phyloP scores from a whole-genome alignment of 2,113 vertebrate species.

The Theropithecus gelada region DNA sequence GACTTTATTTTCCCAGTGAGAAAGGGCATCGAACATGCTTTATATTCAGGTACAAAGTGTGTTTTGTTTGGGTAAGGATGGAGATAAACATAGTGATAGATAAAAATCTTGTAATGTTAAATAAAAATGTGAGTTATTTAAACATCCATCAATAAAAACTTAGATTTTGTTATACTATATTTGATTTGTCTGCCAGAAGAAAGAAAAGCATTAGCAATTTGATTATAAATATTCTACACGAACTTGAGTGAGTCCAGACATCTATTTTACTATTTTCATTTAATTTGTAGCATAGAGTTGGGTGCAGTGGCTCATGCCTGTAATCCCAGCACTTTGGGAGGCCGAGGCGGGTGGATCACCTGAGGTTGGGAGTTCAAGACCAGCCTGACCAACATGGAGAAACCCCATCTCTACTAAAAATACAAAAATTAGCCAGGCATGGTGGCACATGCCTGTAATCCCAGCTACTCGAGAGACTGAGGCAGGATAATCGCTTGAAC shows the following conservation, averaged over 20 bases:
- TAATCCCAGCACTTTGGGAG: too few relatives aligned
- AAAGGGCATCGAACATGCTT: neutral
- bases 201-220: neutral
- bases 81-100: neutral
- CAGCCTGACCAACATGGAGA: too few relatives aligned
- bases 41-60: neutral
- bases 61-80: neutral
- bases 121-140: neutral
- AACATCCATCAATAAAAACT: neutral
- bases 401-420: too few relatives aligned
- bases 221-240: neutral
- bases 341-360: too few relatives aligned
- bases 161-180: neutral
- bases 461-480: too few relatives aligned
- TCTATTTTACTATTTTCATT: neutral
- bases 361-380: too few relatives aligned
- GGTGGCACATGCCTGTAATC: too few relatives aligned
- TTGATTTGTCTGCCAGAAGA: neutral
- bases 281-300: neutral
- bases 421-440: too few relatives aligned
- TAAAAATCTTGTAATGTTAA: neutral
- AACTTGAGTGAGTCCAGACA: neutral
- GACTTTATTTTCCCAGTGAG: neutral
- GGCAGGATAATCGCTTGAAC: too few relatives aligned
- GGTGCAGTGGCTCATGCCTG: too few relatives aligned